Evolutionary conservation across 2,113 vertebrate species (phyloP).

Genomic region (Pterophyllum scalare): DNA sequence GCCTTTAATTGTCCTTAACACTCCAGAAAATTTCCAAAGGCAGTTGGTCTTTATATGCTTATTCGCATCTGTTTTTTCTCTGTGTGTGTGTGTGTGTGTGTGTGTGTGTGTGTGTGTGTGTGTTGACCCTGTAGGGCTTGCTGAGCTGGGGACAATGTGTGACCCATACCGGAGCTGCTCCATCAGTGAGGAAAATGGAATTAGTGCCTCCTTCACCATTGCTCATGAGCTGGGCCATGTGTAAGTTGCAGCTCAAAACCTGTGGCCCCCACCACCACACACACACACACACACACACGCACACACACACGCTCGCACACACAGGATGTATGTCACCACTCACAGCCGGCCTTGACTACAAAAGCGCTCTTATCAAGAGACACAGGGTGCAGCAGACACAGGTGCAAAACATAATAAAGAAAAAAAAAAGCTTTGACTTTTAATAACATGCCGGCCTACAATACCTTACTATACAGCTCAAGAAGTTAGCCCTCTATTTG

Average conservation of each 20-base stretch:
- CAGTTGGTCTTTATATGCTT: constrained; percentile 14
- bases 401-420: constrained; percentile 81
- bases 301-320: constrained; percentile 5
- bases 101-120: constrained; percentile 37
- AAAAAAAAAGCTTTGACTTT: constrained; percentile 64
- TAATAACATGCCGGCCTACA: constrained; percentile 74
- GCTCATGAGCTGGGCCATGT: constrained; percentile 97
- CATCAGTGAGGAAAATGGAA: constrained; percentile 96
- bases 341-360: constrained; percentile 64
- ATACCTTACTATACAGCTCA: constrained; percentile 51
- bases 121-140: constrained; percentile 84
- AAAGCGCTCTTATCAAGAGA: constrained; percentile 79
- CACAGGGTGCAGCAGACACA: constrained; percentile 62
- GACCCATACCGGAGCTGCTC: constrained; percentile 94
- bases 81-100: constrained; percentile 26
- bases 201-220: constrained; percentile 96
- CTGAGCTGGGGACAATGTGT: constrained; percentile 96
- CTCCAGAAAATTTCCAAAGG: constrained; percentile 16
- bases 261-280: neutral
- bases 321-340: neutral
- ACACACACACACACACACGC: constrained; percentile 9
- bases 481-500: constrained; percentile 41
- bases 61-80: constrained; percentile 13
- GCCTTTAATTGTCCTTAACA: constrained; percentile 59
- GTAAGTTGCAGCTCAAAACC: constrained; percentile 83